phyloP scores from a whole-genome alignment of 2,113 vertebrate genomes.

The Triplophysa siluroides region DNA sequence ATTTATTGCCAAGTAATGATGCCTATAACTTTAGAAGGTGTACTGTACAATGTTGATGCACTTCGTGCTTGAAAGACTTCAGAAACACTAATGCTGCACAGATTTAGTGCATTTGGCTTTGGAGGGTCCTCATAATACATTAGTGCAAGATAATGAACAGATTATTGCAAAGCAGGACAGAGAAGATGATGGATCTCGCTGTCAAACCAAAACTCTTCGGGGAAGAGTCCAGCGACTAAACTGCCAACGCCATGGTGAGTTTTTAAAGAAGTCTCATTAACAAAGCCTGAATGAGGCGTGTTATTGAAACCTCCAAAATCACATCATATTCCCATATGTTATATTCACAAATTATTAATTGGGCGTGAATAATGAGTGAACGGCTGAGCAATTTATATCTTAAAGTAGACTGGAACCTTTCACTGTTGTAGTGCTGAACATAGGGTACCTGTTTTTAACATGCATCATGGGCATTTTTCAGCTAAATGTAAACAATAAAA shows the following conservation, averaged over 20 bases:
- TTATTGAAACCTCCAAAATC: not conserved
- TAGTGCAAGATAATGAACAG: constrained; percentile 29
- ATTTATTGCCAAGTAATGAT: too few relatives aligned
- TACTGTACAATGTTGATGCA: not conserved
- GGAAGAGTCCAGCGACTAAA: constrained; percentile 62
- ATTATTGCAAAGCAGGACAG: constrained; percentile 48
- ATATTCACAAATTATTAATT: constrained; percentile 19
- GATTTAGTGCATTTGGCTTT: not conserved
- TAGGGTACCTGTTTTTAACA: not conserved
- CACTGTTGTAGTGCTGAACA: not conserved
- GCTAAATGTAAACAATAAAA: not conserved
- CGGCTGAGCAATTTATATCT: not conserved
- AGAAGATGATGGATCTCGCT: constrained; percentile 72
- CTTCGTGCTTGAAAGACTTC: constrained; percentile 12
- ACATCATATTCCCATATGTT: constrained; percentile 5
- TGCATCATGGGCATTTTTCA: not conserved
- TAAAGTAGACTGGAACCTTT: not conserved
- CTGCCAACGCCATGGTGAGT: not conserved
- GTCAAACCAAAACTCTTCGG: constrained; percentile 57
- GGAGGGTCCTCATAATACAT: not conserved
- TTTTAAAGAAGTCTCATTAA: constrained; percentile 58
- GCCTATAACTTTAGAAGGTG: not conserved
- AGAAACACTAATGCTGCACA: not conserved
- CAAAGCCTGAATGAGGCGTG: constrained; percentile 57
- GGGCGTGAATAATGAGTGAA: not conserved